Percentiles rank a stretch among this genome's conserved stretches.
Evolutionary conservation across 1,140 invertebrate genomes (phyloP).

Genomic region (Coboldia fuscipes): DNA sequence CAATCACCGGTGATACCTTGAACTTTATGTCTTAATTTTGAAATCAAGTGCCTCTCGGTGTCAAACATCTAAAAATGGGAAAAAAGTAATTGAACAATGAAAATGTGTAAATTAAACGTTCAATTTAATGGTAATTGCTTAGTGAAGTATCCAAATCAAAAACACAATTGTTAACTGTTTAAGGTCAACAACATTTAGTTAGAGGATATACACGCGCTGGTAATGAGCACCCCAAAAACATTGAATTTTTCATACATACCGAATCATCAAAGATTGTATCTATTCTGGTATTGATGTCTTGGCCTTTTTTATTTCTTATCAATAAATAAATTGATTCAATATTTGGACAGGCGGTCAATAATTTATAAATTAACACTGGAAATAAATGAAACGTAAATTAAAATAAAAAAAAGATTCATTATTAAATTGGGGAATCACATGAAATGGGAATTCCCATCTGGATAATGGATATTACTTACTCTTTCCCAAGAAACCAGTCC

Average conservation of each 20-base stretch:
- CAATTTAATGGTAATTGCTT: not conserved
- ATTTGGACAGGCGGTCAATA: constrained; percentile 52
- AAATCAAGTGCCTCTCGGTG: constrained; percentile 26
- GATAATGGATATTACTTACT: constrained; percentile 12
- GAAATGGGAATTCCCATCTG: not conserved
- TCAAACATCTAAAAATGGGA: constrained; percentile 27
- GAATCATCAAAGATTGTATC: constrained; percentile 46
- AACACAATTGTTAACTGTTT: too few relatives aligned
- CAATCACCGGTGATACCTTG: constrained; percentile 40
- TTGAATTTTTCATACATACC: too few relatives aligned
- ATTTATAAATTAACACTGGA: constrained; percentile 47
- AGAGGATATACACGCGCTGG: too few relatives aligned
- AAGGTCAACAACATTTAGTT: too few relatives aligned
- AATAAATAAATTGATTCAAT: constrained; percentile 57
- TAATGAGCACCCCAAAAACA: too few relatives aligned
- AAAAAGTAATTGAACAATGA: not conserved
- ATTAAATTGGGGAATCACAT: not conserved
- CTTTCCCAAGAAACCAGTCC: constrained; percentile 66
- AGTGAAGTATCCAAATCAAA: too few relatives aligned
- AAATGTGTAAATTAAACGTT: not conserved
- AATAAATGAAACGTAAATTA: constrained; percentile 1
- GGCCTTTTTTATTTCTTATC: constrained; percentile 56
- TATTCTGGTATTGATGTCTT: constrained; percentile 40
- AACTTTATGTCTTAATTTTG: constrained; percentile 43
- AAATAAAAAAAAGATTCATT: not conserved